Percentiles rank a stretch among this genome's conserved stretches.
Evolutionary conservation across 2,113 vertebrate species (phyloP).

Genomic region (Chaenocephalus aceratus): DNA sequence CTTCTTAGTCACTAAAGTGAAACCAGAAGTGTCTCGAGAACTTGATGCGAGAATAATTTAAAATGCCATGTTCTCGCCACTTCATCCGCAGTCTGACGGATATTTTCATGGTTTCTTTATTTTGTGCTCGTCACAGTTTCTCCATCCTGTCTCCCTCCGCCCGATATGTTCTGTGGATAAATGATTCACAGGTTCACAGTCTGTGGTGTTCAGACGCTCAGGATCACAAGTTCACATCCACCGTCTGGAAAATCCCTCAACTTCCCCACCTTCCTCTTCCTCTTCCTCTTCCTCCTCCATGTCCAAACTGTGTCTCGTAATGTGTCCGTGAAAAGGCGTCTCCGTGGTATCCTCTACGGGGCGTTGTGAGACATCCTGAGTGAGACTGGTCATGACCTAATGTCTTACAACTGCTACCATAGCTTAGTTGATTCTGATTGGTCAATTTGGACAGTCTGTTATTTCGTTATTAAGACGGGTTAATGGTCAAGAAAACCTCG

Average conservation of each 20-base stretch:
- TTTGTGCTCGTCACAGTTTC: no score
- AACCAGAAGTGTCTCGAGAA: neutral
- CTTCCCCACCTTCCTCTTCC: constrained; percentile 17
- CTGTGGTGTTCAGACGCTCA: constrained; percentile 38
- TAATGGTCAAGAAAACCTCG: no score
- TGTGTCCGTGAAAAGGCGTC: constrained; percentile 24
- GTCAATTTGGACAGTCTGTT: no score
- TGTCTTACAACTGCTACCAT: neutral
- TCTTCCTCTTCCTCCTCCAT: constrained; percentile 7
- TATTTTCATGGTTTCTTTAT: neutral
- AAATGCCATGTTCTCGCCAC: neutral
- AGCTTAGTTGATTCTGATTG: no score
- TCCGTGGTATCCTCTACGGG: neutral
- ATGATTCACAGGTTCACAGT: constrained; percentile 52
- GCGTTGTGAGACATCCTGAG: constrained; percentile 36
- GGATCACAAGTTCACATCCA: constrained; percentile 31
- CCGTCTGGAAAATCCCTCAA: constrained; percentile 55
- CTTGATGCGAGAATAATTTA: neutral
- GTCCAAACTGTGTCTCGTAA: neutral
- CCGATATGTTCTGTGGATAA: constrained; percentile 18
- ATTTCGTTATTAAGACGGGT: no score
- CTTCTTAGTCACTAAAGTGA: no score
- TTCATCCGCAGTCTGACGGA: neutral
- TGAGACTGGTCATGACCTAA: neutral
- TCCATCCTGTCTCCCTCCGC: neutral